Evolutionary conservation across 37 sponge, comb jelly and placozoan genomes (phyloP).

Genomic region (Ephydatia muelleri): DNA sequence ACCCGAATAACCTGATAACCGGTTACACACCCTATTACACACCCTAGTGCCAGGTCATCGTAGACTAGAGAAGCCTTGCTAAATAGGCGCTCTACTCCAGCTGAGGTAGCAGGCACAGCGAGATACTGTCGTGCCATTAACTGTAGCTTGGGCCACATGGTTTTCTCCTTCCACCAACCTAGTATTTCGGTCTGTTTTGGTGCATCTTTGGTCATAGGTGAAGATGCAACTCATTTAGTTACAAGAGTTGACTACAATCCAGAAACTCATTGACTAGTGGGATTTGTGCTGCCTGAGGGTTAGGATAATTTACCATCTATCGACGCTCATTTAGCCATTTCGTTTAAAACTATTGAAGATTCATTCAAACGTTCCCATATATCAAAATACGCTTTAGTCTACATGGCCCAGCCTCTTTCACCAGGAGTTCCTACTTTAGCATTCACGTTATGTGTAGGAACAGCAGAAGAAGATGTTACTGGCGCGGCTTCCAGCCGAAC

Average conservation of each 20-base stretch:
- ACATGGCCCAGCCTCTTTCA: constrained; percentile 57
- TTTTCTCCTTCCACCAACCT: too few species aligned
- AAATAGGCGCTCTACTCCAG: too few species aligned
- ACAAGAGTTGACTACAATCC: constrained; percentile 45
- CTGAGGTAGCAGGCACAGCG: too few species aligned
- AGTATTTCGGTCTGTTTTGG: too few species aligned
- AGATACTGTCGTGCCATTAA: too few species aligned
- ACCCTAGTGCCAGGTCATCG: too few species aligned
- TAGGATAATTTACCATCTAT: constrained; percentile 16
- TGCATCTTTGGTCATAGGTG: constrained; percentile 28
- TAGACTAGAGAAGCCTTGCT: too few species aligned
- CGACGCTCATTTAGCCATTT: constrained; percentile 38
- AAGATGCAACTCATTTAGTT: constrained; percentile 54
- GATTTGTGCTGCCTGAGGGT: constrained; percentile 44
- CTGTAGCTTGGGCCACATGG: too few species aligned
- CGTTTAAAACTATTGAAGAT: constrained; percentile 44
- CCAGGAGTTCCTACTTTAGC: constrained; percentile 30
- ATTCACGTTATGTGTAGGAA: too few species aligned
- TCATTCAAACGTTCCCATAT: constrained; percentile 5
- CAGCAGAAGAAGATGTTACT: too few species aligned
- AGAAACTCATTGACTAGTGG: constrained; percentile 50
- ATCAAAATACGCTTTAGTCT: constrained; percentile 63
- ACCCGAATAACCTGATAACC: too few species aligned
- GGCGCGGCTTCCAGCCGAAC: constrained; percentile 51
- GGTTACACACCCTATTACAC: too few species aligned